Conservation (phyloP, 1,140 invertebrate genomes). For the Pogonomyrmex californicus region DNA sequence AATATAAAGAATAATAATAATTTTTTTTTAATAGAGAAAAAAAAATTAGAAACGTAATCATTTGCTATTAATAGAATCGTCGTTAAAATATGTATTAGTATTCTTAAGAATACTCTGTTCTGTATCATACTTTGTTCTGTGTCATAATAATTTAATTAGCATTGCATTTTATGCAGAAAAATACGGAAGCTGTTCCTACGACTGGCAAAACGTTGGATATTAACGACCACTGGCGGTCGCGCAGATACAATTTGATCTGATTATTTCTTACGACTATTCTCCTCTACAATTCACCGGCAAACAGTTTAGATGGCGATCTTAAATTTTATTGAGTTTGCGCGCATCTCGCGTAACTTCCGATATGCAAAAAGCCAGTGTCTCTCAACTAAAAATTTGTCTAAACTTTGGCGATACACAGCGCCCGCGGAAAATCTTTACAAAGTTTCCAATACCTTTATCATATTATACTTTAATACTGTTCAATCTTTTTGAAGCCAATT, state of each 20-base stretch:
- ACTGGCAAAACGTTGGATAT: not conserved
- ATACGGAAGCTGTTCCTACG: not conserved
- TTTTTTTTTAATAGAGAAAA: not conserved
- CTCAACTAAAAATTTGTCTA: not conserved
- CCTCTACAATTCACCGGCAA: constrained; percentile 25
- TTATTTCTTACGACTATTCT: constrained; percentile 50
- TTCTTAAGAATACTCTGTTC: not conserved
- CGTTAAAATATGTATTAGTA: not conserved
- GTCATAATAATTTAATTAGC: not conserved
- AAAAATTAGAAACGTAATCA: not conserved
- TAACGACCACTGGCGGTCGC: constrained; percentile 13
- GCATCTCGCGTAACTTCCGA: constrained; percentile 5
- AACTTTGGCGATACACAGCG: not conserved
- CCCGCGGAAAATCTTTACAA: not conserved
- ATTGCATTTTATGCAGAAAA: constrained; percentile 7
- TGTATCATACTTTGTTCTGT: no score
- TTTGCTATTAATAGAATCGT: not conserved
- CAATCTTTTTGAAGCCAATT: not conserved
- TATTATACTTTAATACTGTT: not conserved
- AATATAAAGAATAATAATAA: not conserved
- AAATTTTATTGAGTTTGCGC: constrained; percentile 41
- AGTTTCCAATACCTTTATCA: not conserved
- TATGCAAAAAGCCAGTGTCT: constrained; percentile 29
- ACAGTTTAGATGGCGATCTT: constrained; percentile 33
- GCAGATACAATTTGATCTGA: constrained; percentile 50